Percentiles rank a stretch among this genome's conserved stretches.
Evolutionary conservation across 2,888 invertebrate species (phyloP).

Genomic region (Parnassius apollo): DNA sequence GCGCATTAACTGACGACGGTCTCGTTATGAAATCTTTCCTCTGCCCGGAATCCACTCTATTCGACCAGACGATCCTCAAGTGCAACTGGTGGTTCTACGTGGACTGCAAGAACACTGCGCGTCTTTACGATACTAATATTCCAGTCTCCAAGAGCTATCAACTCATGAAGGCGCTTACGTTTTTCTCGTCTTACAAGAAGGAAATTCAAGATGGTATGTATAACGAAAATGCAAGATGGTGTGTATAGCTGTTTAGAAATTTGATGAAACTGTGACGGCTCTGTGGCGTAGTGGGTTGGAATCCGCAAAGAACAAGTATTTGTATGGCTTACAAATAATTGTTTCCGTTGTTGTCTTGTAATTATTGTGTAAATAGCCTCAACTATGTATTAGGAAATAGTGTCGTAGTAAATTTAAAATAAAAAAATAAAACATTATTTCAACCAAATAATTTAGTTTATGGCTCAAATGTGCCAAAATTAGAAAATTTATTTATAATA

Average conservation of each 20-base stretch:
- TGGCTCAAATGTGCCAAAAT: too few species aligned
- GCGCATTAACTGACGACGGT: conserved; percentile 88
- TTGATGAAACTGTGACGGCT: too few species aligned
- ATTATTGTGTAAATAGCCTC: too few species aligned
- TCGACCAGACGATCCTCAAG: conserved; percentile 94
- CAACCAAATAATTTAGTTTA: too few species aligned
- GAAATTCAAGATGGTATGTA: conserved; percentile 69
- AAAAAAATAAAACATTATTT: too few species aligned
- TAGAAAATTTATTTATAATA: too few species aligned
- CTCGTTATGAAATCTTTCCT: conserved; percentile 95
- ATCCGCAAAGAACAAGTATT: too few species aligned
- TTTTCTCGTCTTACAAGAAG: conserved; percentile 92
- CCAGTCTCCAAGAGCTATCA: conserved; percentile 95
- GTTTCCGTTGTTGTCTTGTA: too few species aligned
- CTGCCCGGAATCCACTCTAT: conserved; percentile 94
- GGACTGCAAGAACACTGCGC: conserved; percentile 90
- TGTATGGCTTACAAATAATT: too few species aligned
- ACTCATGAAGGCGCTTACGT: conserved; percentile 93
- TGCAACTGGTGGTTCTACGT: conserved; percentile 98
- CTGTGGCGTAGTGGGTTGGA: too few species aligned
- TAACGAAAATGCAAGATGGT: conserved; percentile 52
- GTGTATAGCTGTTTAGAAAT: conserved; percentile 16
- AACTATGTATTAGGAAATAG: too few species aligned
- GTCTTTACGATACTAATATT: conserved; percentile 93
- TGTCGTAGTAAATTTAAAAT: too few species aligned